Conservation (phyloP, 1,140 invertebrate species). For the Anastatus disparis region DNA sequence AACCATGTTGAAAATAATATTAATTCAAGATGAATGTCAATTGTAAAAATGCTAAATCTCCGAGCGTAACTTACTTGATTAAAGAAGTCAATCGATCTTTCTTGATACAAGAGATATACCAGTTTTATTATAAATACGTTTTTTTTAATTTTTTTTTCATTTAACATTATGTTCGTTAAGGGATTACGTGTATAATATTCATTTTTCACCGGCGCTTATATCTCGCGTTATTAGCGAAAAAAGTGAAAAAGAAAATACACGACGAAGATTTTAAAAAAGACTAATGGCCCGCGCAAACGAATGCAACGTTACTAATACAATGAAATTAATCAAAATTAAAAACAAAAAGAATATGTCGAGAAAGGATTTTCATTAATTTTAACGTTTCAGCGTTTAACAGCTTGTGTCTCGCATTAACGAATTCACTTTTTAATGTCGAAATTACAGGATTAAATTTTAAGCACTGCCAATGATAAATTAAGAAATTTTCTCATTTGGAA, state of each 20-base stretch:
- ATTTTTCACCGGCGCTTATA: not conserved
- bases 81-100: constrained; percentile 12
- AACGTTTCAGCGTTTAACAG: constrained; percentile 6
- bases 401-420: too few species aligned
- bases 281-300: not conserved
- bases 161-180: too few species aligned
- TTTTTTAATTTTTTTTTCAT: not conserved
- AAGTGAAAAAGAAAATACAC: not conserved
- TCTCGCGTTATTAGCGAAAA: too few species aligned
- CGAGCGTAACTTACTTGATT: not conserved
- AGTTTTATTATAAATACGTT: constrained; percentile 2
- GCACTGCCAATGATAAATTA: too few species aligned
- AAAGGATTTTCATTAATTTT: constrained; percentile 1
- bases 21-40: not conserved
- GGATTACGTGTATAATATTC: not conserved
- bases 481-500: too few species aligned
- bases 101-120: not conserved
- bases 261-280: not conserved
- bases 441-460: too few species aligned
- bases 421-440: too few species aligned
- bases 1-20: too few species aligned
- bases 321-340: too few species aligned
- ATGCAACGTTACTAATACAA: too few species aligned
- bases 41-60: too few species aligned
- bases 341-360: too few species aligned